phyloP scores from a whole-genome alignment of 2,888 invertebrate genomes.

The Acleris cristana region DNA sequence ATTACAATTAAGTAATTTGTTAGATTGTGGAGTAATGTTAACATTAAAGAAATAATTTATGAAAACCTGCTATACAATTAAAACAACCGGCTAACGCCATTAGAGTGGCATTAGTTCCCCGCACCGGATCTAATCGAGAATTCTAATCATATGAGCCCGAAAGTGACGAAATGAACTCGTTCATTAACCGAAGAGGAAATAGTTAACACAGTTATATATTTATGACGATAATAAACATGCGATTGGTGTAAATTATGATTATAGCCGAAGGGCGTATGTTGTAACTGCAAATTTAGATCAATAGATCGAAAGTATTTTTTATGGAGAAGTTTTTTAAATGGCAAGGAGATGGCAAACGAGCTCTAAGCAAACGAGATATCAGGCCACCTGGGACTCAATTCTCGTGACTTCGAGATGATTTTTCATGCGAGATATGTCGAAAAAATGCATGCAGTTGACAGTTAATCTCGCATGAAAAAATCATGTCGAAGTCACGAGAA shows the following conservation, averaged over 20 bases:
- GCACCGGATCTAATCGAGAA: slow-evolving; percentile 31
- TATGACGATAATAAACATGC: slow-evolving; percentile 13
- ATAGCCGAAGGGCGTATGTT: not conserved
- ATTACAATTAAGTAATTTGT: too few relatives aligned
- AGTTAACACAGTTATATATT: slow-evolving; percentile 29
- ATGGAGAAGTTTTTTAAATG: not conserved
- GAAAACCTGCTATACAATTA: too few relatives aligned
- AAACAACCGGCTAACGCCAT: too few relatives aligned
- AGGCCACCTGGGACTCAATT: too few relatives aligned
- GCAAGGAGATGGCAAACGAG: not conserved
- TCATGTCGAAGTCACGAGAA: too few relatives aligned
- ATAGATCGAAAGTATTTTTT: not conserved
- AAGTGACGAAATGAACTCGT: slow-evolving; percentile 24
- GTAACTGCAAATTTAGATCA: not conserved
- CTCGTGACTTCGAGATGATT: too few relatives aligned
- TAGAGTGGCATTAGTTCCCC: slow-evolving; percentile 3
- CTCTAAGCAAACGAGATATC: not conserved
- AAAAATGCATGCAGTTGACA: too few relatives aligned
- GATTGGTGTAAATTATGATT: slow-evolving; percentile 10
- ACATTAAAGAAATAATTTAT: too few relatives aligned
- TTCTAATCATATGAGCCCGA: slow-evolving; percentile 31
- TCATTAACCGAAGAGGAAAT: slow-evolving; percentile 28
- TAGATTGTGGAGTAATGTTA: too few relatives aligned
- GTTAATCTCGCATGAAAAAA: too few relatives aligned
- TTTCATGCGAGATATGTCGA: too few relatives aligned